Evolutionary conservation across 2,797 vertebrate genomes (phyloP).

Genomic region (Cheirogaleus major): DNA sequence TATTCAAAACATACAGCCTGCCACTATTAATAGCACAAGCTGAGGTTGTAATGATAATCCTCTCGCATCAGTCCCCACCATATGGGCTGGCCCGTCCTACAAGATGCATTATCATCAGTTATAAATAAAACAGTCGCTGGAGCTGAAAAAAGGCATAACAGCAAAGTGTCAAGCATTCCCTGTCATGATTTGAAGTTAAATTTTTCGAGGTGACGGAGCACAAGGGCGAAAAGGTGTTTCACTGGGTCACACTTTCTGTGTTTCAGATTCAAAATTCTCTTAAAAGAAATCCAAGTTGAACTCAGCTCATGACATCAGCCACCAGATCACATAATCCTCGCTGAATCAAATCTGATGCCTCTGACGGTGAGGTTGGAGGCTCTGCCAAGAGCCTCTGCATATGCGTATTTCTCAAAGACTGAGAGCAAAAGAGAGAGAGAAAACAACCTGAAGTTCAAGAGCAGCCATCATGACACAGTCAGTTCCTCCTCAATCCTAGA

Average conservation of each 20-base stretch:
- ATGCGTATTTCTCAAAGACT: not conserved
- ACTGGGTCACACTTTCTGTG: not conserved
- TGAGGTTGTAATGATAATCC: not conserved
- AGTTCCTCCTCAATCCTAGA: not conserved
- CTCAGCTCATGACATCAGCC: not conserved
- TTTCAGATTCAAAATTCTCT: constrained; percentile 18
- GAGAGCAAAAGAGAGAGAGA: not conserved
- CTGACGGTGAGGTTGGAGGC: not conserved
- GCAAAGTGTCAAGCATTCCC: constrained; percentile 1
- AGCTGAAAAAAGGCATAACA: not conserved
- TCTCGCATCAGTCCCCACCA: not conserved
- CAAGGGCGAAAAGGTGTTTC: not conserved
- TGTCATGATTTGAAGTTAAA: not conserved
- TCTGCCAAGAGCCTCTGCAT: not conserved
- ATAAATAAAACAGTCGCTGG: constrained; percentile 44
- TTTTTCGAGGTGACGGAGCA: not conserved
- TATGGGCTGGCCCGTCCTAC: not conserved
- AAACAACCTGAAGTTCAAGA: not conserved
- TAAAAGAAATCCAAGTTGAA: not conserved
- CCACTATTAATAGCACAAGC: not conserved
- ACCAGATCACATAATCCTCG: not conserved
- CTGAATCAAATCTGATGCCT: not conserved
- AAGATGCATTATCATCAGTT: not conserved
- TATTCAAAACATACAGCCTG: constrained; percentile 36
- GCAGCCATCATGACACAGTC: not conserved